Percentiles rank a stretch among this genome's conserved stretches.
These are phyloP conservation scores for Dasyprocta punctata DNA, from an alignment of 2,113 vertebrate genomes.

Conservation along the genomic window DNA sequence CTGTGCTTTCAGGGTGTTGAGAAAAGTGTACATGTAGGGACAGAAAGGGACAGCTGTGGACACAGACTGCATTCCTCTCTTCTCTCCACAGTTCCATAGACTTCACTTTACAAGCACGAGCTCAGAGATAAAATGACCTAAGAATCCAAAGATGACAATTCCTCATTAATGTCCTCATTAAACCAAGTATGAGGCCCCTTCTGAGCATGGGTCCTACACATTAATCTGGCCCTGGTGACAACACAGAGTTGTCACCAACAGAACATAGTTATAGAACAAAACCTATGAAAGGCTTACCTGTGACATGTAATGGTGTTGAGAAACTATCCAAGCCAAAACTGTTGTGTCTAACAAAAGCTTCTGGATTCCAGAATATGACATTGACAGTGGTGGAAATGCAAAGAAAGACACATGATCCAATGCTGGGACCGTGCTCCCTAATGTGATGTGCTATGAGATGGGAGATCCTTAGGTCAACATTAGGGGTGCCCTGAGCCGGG, in stretches of 20 bases:
- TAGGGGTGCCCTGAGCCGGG: neutral
- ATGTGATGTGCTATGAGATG: neutral
- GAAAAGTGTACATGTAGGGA: neutral
- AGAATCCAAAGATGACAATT: neutral
- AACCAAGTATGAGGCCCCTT: neutral
- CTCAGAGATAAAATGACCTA: neutral
- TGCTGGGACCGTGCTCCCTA: neutral
- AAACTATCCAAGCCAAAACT: neutral
- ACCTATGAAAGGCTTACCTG: neutral
- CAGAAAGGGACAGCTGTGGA: neutral
- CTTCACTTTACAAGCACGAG: neutral
- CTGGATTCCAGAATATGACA: neutral
- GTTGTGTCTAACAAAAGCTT: neutral
- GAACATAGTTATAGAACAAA: rapidly evolving
- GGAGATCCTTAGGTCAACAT: neutral
- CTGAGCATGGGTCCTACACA: neutral
- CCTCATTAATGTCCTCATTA: too few species aligned
- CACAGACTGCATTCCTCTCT: neutral
- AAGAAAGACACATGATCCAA: neutral
- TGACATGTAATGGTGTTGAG: neutral
- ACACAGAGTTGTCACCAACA: too few species aligned
- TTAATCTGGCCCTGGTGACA: neutral
- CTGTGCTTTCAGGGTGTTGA: rapidly evolving
- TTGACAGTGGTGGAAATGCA: neutral
- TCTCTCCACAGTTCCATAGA: neutral